Base-by-base conservation (phyloP, 2,888 invertebrate genomes). In the Noctua fimbriata region DNA sequence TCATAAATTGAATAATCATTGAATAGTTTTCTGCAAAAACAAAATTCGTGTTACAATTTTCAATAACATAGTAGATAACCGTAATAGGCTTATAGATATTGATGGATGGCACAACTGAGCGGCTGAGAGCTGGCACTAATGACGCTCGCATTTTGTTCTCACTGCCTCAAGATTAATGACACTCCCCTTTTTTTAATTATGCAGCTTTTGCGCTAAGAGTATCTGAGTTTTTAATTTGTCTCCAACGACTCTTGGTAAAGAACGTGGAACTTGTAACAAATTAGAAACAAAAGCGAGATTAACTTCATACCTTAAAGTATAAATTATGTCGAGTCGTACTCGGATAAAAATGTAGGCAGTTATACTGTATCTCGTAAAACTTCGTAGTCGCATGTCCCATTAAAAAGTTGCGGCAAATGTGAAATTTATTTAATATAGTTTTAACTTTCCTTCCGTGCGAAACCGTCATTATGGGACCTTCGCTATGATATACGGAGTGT, bases 171-270 rank as follows among this genome's bases (percentile, higher is more conserved):
- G 93, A 94, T 94, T 94, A 94, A 95, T 90, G 90, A 90, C 87
- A 86, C 90, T 91, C 91, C 93, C 93, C 93, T 91, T 94, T 93
- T 85, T 94, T 94, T 94, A 94, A 95, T 94, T 94, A 94, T 93
- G 90, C 92, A 92, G 90, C 91, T 91, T 92, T 92, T 92, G 89
- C 89, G 87, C 86, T 80, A 78, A 78, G 84, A 83, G 84, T 88
- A 87, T 87, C 82, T 80, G 85, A 87, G 80, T 88, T 92, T 92
- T 91, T 90, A 90, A 92, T 92, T 91, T 91, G 89, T 89, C 89
- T 73, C 79, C 76, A 80, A 83, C 65, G 71, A 84, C 69, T 73
- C 84, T 87, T 87, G 74, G 81, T 78, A 81, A 85, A 75, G 76
- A 87, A 82, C 81, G 84, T 84, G 73, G 73, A 86, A 89, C 86